Base-by-base conservation (phyloP, 2,113 vertebrate genomes). In the Passer montanus region DNA sequence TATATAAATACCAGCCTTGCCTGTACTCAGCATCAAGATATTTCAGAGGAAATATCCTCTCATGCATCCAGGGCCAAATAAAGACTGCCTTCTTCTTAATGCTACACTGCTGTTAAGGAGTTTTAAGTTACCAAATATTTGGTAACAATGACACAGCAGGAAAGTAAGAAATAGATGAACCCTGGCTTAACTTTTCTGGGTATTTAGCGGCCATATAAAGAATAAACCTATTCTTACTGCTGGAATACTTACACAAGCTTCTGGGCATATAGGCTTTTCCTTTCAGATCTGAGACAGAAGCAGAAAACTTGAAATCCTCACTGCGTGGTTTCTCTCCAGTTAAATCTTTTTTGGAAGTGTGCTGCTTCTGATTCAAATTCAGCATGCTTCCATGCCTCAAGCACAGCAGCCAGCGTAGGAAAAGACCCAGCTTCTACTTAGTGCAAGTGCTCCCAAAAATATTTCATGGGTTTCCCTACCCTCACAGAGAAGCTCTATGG, bases 11-110 rank as follows among this genome's bases (percentile, higher is more conserved):
- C 33, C 59, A 52, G 8, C 33, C 37, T 59, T 44, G 31, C 31
- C 46, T 52, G 37, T 52, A 27, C 27, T 37, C 37, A 69, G 63
- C 37, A 77, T 13, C 22, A 33, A 37, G 18, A 4, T 52, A 37
- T 52, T 69, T 37, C 39, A 77, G 46, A 68, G 37, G 55, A 60
- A 86, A 60, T 77, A 23, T 10, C 73, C 63, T 50, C 37, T 60
- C 22, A 3, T 37, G 37, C 37, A 68, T 10, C 26, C 0, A 0
- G 21, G 14, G 14, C 21, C 12, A 3, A 19, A 77, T 15, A 37
- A 68, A 60, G 63, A 87, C 28, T 33, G 11, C 5, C 27, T 60
- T 9, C 21, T 68, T 59, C 37, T 76, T 35, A 44, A 31, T 52
- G 62, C 53, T 52, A 7, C 53, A 27, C 8, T 60, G 73, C 11